Evolutionary conservation across 2,797 vertebrate genomes (phyloP), one percentile per base, ranked within the genome.

Genomic region (Peromyscus eremicus): DNA sequence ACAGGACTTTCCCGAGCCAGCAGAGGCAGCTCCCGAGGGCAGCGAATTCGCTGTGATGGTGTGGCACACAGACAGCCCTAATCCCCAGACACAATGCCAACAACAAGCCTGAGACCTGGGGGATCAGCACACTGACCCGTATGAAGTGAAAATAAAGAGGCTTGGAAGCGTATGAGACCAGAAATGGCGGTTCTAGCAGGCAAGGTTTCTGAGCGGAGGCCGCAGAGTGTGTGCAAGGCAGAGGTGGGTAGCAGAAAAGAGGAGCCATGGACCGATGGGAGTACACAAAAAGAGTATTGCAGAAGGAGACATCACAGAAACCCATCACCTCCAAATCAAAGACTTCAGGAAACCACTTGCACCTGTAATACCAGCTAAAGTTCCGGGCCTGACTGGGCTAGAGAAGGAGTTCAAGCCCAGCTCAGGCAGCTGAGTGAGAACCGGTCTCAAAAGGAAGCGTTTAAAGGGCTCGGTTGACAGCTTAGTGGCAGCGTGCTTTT

Each of bases 1-100:
- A 91, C 80, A 95, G 87, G 60, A 86, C 76, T 88, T 92, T n/a
- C 86, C 66, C 52, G 71, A 88, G 66, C 21, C 71, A 88, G 57
- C 16, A 84, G 43, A 86, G 43, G 86, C 37, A 55, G 40, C 46
- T 57, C 19, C 17, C 60, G 52, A 79, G 9, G 64, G 85, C 16
- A 1, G 17, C 9, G 71, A 76, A 64, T 43, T 43, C 80, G 0
- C 6, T 40, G 77, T 92, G 43, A 77, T 21, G 11, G 70, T 12
- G 10, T 73, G 43, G 57, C 70, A 91, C 70, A 77, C 25, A 55
- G 21, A 94, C 9, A 21, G n/a, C 16, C 43, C 46, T 64, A 85
- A 16, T 40, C 55, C 82, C 57, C 16, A 37, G 70, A 73, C 37
- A 76, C n/a, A 83, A 43, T 80, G 14, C 4, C 12, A 4, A 75